These are phyloP conservation scores for Cephus spinipes DNA, from an alignment of 2,888 invertebrate species.

Conservation along the genomic window DNA sequence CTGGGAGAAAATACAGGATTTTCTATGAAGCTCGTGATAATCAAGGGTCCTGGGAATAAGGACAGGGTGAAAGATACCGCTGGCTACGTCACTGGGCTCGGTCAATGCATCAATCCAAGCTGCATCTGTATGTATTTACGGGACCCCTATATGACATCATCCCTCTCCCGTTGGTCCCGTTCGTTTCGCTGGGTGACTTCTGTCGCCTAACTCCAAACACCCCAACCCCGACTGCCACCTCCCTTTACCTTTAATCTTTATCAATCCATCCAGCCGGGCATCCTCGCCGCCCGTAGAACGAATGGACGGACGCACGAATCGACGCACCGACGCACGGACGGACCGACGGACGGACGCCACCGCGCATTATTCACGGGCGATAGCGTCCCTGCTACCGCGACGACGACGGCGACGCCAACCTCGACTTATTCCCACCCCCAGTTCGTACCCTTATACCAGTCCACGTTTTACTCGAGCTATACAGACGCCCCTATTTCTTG, in stretches of 20 bases:
- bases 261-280: slow-evolving; percentile 59
- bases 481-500: too few relatives aligned
- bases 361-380: slow-evolving; percentile 62
- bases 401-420: too few relatives aligned
- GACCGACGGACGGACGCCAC: slow-evolving; percentile 51
- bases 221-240: slow-evolving; percentile 43
- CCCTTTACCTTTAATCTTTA: slow-evolving; percentile 65
- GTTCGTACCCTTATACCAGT: too few relatives aligned
- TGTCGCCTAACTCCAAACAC: slow-evolving; percentile 60
- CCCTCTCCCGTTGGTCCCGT: slow-evolving; percentile 51
- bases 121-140: slow-evolving; percentile 55
- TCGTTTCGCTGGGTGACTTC: slow-evolving; percentile 66
- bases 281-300: slow-evolving; percentile 40
- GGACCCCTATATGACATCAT: slow-evolving; percentile 62
- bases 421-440: too few relatives aligned
- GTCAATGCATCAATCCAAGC: slow-evolving; percentile 52
- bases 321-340: slow-evolving; percentile 20
- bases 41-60: too few relatives aligned
- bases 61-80: too few relatives aligned
- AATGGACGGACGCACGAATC: slow-evolving; percentile 39
- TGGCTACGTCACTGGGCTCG: slow-evolving; percentile 44
- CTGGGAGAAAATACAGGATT: too few relatives aligned
- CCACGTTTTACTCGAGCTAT: too few relatives aligned
- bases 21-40: too few relatives aligned
- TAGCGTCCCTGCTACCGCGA: slow-evolving; percentile 38